Conservation (phyloP, 2,797 vertebrate genomes). For the Hipposideros larvatus region DNA sequence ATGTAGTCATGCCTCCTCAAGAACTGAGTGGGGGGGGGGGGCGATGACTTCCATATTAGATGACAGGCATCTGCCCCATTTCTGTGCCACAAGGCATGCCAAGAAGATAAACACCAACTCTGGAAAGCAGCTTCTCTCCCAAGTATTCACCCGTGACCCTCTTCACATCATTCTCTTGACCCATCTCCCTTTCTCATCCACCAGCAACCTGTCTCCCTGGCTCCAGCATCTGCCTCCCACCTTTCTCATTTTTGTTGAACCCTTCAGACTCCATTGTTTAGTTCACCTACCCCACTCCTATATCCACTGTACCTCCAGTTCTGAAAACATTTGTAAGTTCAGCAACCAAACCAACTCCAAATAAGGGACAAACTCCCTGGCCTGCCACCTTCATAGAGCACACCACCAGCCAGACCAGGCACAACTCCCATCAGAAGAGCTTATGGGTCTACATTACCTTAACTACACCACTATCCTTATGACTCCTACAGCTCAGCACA, state of each 20-base stretch:
- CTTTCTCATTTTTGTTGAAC: not conserved
- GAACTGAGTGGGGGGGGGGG: not conserved
- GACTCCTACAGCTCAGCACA: not conserved
- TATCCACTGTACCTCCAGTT: not conserved
- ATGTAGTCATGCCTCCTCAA: not conserved
- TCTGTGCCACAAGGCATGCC: not conserved
- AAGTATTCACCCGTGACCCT: not conserved
- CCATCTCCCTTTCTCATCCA: not conserved
- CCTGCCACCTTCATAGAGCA: not conserved
- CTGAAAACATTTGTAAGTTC: not conserved
- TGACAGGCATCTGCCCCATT: not conserved
- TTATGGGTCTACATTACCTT: not conserved
- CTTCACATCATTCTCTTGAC: not conserved
- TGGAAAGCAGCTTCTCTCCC: not conserved
- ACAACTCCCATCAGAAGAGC: not conserved
- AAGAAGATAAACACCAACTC: not conserved
- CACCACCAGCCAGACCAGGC: not conserved
- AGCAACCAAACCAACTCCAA: not conserved
- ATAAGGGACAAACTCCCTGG: not conserved
- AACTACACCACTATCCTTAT: not conserved
- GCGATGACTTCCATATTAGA: not conserved
- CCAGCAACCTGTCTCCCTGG: not conserved
- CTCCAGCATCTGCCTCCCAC: not conserved
- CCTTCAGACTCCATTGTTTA: not conserved
- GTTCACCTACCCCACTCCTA: not conserved